Conservation (phyloP, 2,797 vertebrate genomes). For the Parotocinclus haroldoi region DNA sequence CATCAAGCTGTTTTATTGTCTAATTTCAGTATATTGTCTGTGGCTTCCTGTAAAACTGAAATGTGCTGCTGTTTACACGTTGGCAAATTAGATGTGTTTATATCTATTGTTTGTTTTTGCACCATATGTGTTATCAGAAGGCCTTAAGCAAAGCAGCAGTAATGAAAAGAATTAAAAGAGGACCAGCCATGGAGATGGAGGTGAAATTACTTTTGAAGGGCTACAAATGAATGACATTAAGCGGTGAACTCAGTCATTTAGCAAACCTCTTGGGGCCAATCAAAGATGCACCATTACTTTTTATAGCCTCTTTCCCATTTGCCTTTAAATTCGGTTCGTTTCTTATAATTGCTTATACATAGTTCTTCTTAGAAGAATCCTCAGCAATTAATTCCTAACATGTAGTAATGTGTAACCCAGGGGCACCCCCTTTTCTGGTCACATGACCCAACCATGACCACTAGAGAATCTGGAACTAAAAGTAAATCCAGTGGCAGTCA, state of each 20-base stretch:
- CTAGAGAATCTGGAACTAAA: too few relatives aligned
- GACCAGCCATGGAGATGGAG: constrained; percentile 30
- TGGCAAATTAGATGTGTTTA: constrained; percentile 34
- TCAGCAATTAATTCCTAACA: background rate
- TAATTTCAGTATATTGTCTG: too few relatives aligned
- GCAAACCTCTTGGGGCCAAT: constrained; percentile 39
- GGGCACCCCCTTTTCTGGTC: too few relatives aligned
- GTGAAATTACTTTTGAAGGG: constrained; percentile 47
- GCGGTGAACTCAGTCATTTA: constrained; percentile 45
- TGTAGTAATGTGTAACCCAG: too few relatives aligned
- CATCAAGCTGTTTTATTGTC: too few relatives aligned
- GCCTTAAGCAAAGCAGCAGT: constrained; percentile 47
- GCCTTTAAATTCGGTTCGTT: background rate
- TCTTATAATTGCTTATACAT: background rate
- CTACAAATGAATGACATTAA: constrained; percentile 47
- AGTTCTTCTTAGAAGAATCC: background rate
- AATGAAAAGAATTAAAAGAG: constrained; percentile 53
- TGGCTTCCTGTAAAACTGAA: background rate
- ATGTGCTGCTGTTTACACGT: constrained; percentile 43
- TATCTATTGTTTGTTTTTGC: constrained; percentile 40
- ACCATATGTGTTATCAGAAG: constrained; percentile 39
- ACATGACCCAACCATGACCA: too few relatives aligned
- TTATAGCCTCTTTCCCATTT: constrained; percentile 8
- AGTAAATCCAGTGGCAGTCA: too few relatives aligned
- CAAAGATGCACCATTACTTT: constrained; percentile 33